Conservation (phyloP, 37 sponge, comb jelly and placozoan genomes). For the Chondrosia reniformis region DNA sequence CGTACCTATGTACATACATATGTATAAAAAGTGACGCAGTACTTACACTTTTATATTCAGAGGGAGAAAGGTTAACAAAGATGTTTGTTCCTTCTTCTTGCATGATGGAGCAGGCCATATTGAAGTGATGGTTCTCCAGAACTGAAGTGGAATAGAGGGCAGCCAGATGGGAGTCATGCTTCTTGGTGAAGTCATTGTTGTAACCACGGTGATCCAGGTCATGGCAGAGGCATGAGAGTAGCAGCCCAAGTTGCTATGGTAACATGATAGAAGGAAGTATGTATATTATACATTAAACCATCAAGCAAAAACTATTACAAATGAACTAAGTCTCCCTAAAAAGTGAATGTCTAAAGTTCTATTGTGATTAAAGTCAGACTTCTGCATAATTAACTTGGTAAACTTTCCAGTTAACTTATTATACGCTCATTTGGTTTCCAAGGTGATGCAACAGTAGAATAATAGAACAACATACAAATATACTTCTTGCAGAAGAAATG, state of each 20-base stretch:
- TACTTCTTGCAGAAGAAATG: too few relatives aligned
- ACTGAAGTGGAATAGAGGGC: constrained; percentile 49
- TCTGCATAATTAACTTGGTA: too few relatives aligned
- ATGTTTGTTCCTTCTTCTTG: constrained; percentile 43
- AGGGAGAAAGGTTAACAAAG: constrained; percentile 21
- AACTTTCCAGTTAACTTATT: too few relatives aligned
- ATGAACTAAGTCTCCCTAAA: too few relatives aligned
- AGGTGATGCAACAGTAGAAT: too few relatives aligned
- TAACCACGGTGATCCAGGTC: constrained; percentile 73
- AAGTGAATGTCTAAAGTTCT: too few relatives aligned
- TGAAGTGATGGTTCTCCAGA: constrained; percentile 73
- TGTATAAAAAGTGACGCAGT: neutral
- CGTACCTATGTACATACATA: neutral
- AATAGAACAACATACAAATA: too few relatives aligned
- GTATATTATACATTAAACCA: neutral
- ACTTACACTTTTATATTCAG: constrained; percentile 45
- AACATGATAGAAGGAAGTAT: neutral
- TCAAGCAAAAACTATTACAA: too few relatives aligned
- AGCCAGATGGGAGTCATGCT: constrained; percentile 42
- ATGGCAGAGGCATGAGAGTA: constrained; percentile 56
- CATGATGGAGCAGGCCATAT: constrained; percentile 34
- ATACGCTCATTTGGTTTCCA: too few relatives aligned
- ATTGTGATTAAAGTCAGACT: too few relatives aligned
- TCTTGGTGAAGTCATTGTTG: constrained; percentile 48
- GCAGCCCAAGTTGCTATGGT: constrained; percentile 43